A percentile compares a stretch with the other conserved stretches of the same genome.
phyloP scores from a whole-genome alignment of 2,797 vertebrate genomes.

The Diplodus puntazzo region DNA sequence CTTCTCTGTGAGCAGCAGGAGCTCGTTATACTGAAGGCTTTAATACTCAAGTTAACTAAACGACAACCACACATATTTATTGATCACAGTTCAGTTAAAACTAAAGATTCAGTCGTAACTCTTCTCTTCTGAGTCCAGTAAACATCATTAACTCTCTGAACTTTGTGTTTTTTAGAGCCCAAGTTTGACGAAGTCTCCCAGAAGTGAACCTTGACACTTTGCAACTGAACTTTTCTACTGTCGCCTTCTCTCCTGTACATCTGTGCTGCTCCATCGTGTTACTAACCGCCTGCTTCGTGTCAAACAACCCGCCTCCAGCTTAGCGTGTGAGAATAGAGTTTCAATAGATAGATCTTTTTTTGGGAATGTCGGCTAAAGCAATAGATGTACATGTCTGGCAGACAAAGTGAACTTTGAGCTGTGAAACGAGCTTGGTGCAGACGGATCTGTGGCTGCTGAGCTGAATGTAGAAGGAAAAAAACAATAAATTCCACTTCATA shows the following conservation, averaged over 20 bases:
- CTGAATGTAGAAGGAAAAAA: conserved; percentile 37
- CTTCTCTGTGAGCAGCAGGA: not conserved
- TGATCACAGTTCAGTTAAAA: not conserved
- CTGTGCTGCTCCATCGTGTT: conserved; percentile 30
- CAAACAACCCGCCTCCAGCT: conserved; percentile 23
- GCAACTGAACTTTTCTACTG: conserved; percentile 34
- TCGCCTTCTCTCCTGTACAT: conserved; percentile 44
- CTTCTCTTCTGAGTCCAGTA: too few species aligned
- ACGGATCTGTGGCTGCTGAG: conserved; percentile 21
- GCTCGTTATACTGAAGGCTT: not conserved
- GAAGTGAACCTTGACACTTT: conserved; percentile 68
- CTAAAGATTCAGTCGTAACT: too few species aligned
- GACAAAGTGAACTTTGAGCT: conserved; percentile 32
- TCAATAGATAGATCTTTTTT: not conserved
- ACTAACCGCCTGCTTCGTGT: conserved; percentile 57
- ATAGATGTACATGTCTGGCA: conserved; percentile 21
- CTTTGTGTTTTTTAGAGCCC: conserved; percentile 84
- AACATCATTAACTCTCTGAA: not conserved
- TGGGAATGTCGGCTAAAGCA: conserved; percentile 4
- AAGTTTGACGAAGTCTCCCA: conserved; percentile 86
- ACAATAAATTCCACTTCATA: conserved; percentile 54
- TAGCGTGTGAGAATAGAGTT: conserved; percentile 25
- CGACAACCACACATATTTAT: not conserved
- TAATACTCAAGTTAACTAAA: not conserved
- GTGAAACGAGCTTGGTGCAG: conserved; percentile 48